Base-by-base conservation (phyloP, 2,888 invertebrate genomes). In the Ashinkailepas kermadecensis region DNA sequence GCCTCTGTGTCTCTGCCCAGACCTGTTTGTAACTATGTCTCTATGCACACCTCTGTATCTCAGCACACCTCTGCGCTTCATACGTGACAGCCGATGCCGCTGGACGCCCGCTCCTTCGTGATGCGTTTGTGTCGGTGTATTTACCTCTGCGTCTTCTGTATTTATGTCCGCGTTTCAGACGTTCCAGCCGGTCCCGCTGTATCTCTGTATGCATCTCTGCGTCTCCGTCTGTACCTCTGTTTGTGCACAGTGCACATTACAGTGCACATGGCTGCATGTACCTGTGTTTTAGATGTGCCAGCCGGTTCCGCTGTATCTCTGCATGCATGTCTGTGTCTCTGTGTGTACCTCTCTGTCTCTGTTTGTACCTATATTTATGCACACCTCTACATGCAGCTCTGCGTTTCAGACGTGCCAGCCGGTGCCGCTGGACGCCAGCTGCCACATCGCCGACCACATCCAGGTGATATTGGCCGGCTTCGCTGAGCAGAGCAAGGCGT, bases 401-500 rank as follows among this genome's bases (percentile, higher is more conserved):
- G 39, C 39, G 39, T 67, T 6, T 56, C 78, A 78, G 78, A 67
- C 81, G 64, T 91, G 91, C 85, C 94, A 94, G 86, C 97, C 99
- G 0, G 93, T 99, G 84, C 97, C 98, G 10, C 94, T 97, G 86
- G 98, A 99, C 88, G 95, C 96, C 80, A 95, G 96, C 80, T 95
- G 96, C 86, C 95, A 97, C 88, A 94, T 99, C 86, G 97, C 98
- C 74, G 99, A 99, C 89, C 97, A 98, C 87, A 93, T 99, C 85
- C 96, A 98, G 83, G 93, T 94, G 23, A 97, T 99, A 86, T 92
- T 99, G 90, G 94, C 96, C 0, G 97, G 97, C 15, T 99, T 99
- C 90, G 96, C 97, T 62, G 99, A 99, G 87, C 96, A 97, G 86
- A 93, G 94, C 1, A 97, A 96, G 89, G 92, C 94, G 6, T 95